phyloP scores from a whole-genome alignment of 2,797 vertebrate species.

The Thripadectes ignobilis region DNA sequence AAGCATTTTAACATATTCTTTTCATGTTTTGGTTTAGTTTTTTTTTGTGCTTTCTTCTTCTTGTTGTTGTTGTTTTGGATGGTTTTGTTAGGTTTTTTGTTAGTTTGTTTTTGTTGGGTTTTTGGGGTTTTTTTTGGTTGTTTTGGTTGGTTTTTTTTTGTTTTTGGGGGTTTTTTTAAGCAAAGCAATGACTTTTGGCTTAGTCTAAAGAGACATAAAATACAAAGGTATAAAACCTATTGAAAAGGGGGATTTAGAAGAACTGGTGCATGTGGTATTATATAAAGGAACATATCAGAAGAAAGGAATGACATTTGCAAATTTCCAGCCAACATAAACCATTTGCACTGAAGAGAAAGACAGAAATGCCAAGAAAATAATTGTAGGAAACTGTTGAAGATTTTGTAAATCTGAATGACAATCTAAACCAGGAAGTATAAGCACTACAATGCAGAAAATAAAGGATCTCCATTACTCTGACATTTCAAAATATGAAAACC shows the following conservation, averaged over 20 bases:
- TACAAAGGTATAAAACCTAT: background rate
- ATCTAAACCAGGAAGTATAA: background rate
- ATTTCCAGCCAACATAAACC: conserved; percentile 38
- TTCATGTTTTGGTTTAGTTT: background rate
- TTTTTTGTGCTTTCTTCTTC: background rate
- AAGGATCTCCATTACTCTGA: background rate
- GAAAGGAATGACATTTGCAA: conserved; percentile 40
- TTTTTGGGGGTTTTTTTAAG: background rate
- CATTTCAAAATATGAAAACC: conserved; percentile 25
- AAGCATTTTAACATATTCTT: conserved; percentile 6
- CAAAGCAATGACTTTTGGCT: background rate
- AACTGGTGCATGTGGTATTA: background rate
- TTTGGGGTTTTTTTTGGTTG: too few relatives aligned
- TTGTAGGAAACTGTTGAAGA: conserved; percentile 16
- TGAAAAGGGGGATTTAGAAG: background rate
- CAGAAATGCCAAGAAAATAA: conserved; percentile 48
- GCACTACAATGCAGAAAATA: background rate
- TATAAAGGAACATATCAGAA: background rate
- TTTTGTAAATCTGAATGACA: conserved; percentile 4
- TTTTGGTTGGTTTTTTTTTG: too few relatives aligned
- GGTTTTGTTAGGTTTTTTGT: background rate
- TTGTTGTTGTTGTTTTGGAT: background rate
- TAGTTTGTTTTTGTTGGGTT: background rate
- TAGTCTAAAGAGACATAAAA: background rate
- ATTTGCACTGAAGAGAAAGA: conserved; percentile 27